phyloP scores from a whole-genome alignment of 2,113 vertebrate genomes.

The Catharus minimus region DNA sequence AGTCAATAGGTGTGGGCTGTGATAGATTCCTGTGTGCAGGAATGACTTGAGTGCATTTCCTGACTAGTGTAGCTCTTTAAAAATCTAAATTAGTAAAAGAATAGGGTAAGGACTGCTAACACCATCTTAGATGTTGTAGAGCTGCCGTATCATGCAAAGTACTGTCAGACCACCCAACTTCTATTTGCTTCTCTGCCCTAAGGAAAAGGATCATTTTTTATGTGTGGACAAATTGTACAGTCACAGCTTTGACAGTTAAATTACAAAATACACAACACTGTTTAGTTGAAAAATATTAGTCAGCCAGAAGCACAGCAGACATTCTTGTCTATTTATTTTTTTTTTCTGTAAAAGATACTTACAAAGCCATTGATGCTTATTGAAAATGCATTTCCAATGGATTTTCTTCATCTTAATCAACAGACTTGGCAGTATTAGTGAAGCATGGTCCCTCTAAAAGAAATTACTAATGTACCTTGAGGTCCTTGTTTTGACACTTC shows the following conservation, averaged over 20 bases:
- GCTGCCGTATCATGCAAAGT: not conserved
- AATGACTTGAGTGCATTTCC: not conserved
- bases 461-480: not conserved
- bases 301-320: not conserved
- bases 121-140: not conserved
- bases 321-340: not conserved
- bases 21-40: not conserved
- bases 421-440: not conserved
- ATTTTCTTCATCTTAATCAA: constrained; percentile 27
- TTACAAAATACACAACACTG: not conserved
- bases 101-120: not conserved
- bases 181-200: not conserved
- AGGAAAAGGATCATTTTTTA: not conserved
- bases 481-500: not conserved
- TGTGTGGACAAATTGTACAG: not conserved
- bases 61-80: not conserved
- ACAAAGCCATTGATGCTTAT: not conserved
- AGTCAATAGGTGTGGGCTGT: not conserved
- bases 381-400: constrained; percentile 36
- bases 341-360: not conserved
- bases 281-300: not conserved
- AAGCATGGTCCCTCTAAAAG: not conserved
- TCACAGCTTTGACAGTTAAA: not conserved
- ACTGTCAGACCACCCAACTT: not conserved
- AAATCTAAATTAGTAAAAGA: not conserved